Conservation (phyloP, 2,797 vertebrate genomes). For the Mionectes olivaceus region DNA sequence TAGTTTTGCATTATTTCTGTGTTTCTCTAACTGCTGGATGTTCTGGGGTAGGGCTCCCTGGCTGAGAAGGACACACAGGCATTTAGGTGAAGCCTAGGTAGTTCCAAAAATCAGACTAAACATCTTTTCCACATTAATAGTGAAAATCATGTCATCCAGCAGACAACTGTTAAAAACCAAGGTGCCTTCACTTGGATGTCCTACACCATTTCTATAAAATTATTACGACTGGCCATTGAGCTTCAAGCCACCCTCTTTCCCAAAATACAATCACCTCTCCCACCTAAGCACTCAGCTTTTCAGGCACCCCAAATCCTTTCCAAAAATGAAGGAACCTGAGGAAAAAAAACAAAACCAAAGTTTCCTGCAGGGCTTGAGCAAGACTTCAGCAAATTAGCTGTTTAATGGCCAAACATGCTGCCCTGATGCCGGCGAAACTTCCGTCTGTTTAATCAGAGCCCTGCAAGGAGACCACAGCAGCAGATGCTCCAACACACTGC, state of each 20-base stretch:
- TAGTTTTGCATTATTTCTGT: not conserved
- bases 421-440: not conserved
- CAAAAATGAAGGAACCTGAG: not conserved
- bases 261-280: not conserved
- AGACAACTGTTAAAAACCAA: not conserved
- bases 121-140: not conserved
- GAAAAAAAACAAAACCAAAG: not conserved
- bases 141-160: not conserved
- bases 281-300: not conserved
- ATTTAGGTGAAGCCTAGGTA: not conserved
- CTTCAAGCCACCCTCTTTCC: not conserved
- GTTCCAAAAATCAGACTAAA: not conserved
- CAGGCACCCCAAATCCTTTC: not conserved
- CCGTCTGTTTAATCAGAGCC: not conserved
- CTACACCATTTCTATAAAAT: not conserved
- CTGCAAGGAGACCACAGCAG: not conserved
- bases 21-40: not conserved
- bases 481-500: not conserved
- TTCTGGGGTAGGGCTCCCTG: not conserved
- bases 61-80: not conserved
- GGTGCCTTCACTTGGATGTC: not conserved
- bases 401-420: not conserved
- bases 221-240: accelerated
- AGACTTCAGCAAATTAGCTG: not conserved
- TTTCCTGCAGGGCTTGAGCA: not conserved